Base-by-base conservation (phyloP, 2,888 invertebrate genomes). In the Drosophila greeni region DNA sequence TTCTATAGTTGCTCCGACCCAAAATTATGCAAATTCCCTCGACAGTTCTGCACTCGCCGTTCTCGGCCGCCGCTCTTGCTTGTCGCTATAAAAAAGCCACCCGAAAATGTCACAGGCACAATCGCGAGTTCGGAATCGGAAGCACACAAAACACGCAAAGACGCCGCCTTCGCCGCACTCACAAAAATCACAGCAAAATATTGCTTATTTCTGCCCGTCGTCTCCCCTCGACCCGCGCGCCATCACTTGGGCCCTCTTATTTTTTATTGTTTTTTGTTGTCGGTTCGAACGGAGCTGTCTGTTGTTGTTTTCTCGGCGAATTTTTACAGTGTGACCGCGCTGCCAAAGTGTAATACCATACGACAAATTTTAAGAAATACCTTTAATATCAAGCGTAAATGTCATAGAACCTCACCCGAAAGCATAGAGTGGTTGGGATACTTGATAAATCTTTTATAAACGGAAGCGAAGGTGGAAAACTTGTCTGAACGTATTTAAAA, bases 21-120 rank as follows among this genome's bases (percentile, higher is more conserved):
- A 42, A 62, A 49, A 52, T 59, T 74, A 62, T 64, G 62, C 62
- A 62, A 62, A 62, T 62, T 51, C 16, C 39, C 12, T 12, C 36
- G 37, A 20, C 59, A 60, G 64, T 47, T 62, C 64, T 52, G 52
- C 64, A 43, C 42, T 59, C 42, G 59, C 8, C n/a, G 45, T 45
- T 45, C 60, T 45, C 43, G 9, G 43, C 43, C 59, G 43, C n/a
- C n/a, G 18, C 42, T 36, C 7, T 34, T 14, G 56, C 56, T 53
- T 23, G 54, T 54, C 39, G 56, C 60, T 59, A 45, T 58, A 43
- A 43, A 59, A 59, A 58, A 53, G 12, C 23, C 40, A 33, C 8
- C 24, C 16, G n/a, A 34, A 55, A 56, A 42, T 48, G 48, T 33
- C 48, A 33, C 33, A 12, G 12, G n/a, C 34, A 20, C 40, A 36